Conservation (phyloP, 2,113 vertebrate species). For the Phyllostomus discolor region DNA sequence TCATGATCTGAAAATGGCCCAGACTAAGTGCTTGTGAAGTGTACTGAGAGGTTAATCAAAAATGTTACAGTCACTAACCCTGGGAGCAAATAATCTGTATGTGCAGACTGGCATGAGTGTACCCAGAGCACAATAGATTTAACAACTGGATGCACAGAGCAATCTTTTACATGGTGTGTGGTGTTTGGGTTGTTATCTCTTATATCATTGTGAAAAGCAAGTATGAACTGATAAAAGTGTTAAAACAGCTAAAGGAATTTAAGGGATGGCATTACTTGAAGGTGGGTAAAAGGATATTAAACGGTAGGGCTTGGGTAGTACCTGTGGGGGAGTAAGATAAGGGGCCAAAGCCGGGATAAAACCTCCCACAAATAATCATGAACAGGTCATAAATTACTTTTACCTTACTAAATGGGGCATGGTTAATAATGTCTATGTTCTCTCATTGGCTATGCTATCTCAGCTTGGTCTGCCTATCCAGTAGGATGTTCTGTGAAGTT, state of each 20-base stretch:
- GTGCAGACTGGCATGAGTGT: background rate
- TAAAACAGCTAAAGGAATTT: conserved; percentile 17
- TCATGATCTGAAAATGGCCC: conserved; percentile 28
- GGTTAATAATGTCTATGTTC: background rate
- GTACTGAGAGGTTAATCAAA: conserved; percentile 59
- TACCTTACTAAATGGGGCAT: background rate
- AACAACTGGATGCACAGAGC: conserved; percentile 54
- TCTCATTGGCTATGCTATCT: background rate
- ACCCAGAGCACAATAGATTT: conserved; percentile 45
- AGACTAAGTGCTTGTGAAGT: conserved; percentile 41
- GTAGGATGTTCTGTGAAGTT: background rate
- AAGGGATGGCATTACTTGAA: background rate
- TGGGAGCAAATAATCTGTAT: background rate
- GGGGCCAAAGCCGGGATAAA: background rate
- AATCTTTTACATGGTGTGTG: conserved; percentile 24
- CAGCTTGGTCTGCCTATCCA: background rate
- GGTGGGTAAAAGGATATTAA: background rate
- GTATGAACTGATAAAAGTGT: conserved; percentile 33
- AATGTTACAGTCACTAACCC: conserved; percentile 39
- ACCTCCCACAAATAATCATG: background rate
- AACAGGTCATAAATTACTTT: background rate
- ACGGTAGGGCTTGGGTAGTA: background rate
- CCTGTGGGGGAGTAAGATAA: background rate
- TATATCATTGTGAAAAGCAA: conserved; percentile 1
- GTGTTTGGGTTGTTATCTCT: conserved; percentile 42